Conservation (phyloP, 2,113 vertebrate species). For the Nanorana parkeri region DNA sequence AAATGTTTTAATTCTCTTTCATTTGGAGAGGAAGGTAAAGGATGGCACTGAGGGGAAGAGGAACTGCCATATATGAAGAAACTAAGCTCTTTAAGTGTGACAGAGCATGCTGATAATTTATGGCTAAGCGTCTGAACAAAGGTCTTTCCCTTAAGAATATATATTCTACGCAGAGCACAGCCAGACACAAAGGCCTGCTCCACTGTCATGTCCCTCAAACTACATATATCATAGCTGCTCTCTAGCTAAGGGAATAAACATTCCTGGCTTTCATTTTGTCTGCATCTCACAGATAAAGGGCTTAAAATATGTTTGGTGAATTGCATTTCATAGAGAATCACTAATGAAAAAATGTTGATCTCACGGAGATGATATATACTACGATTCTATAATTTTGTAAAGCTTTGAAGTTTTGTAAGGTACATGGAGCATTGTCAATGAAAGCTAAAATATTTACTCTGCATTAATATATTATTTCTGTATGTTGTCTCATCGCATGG, state of each 20-base stretch:
- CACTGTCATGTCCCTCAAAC: neutral
- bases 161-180: neutral
- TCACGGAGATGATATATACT: neutral
- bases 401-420: no score
- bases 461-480: no score
- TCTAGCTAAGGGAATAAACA: neutral
- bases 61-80: neutral
- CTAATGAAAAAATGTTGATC: neutral
- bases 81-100: constrained; percentile 8
- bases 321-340: neutral
- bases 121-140: neutral
- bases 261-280: neutral
- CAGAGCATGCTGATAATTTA: constrained; percentile 8
- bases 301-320: neutral
- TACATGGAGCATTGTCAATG: no score
- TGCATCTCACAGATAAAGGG: constrained; percentile 15
- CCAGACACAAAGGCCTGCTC: neutral
- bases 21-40: no score
- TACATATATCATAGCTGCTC: constrained; percentile 4
- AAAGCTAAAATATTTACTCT: no score
- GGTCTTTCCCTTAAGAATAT: constrained; percentile 19
- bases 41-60: neutral
- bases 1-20: no score
- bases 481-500: no score
- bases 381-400: no score